Conservation (phyloP, 92 coral and sea anemone genomes). For the Galaxea fascicularis region DNA sequence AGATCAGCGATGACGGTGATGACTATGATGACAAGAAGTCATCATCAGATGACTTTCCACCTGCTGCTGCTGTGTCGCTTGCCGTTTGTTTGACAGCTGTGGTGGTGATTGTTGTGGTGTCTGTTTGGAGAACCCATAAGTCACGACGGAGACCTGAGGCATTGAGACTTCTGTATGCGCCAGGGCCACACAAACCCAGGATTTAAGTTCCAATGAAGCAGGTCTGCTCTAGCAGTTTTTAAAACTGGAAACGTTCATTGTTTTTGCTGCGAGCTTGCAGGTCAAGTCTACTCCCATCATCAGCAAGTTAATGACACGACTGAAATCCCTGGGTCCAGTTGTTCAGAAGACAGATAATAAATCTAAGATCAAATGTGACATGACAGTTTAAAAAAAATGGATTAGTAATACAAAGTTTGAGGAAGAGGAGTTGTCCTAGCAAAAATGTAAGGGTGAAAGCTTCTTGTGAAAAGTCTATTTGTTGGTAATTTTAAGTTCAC, state of each 20-base stretch:
- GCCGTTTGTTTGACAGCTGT: constrained; percentile 69
- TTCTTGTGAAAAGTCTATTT: no score
- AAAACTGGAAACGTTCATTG: background rate
- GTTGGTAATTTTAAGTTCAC: no score
- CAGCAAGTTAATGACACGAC: no score
- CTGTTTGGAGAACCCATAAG: constrained; percentile 73
- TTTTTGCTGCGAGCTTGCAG: no score
- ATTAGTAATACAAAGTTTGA: no score
- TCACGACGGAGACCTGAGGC: constrained; percentile 73
- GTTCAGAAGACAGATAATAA: no score
- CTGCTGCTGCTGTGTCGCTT: constrained; percentile 76
- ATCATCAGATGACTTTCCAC: constrained; percentile 55
- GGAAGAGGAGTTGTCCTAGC: no score
- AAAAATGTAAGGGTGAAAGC: no score
- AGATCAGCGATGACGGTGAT: constrained; percentile 22
- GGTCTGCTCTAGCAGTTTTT: background rate
- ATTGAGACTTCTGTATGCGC: constrained; percentile 49
- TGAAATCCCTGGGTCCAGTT: no score
- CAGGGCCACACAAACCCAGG: constrained; percentile 73
- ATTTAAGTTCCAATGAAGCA: constrained; percentile 17
- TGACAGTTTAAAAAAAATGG: no score
- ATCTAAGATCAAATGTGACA: background rate
- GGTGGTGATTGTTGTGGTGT: constrained; percentile 58
- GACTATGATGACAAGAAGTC: constrained; percentile 19
- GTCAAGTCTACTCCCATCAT: no score